Conservation (phyloP, 1,140 invertebrate genomes). For the Eulimnadia texana region DNA sequence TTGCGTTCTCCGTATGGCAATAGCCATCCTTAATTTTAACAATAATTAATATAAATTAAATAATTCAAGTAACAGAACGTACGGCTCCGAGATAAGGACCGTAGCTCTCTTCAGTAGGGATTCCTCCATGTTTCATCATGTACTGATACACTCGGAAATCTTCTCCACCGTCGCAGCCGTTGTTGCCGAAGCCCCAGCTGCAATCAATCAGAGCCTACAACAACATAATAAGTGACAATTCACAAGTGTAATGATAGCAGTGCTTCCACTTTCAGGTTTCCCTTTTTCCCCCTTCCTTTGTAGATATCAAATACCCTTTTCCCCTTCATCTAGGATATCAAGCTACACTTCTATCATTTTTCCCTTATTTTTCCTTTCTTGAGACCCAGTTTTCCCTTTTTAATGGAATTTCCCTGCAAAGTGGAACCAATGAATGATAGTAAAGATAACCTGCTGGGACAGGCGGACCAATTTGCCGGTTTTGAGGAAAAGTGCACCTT, state of each 20-base stretch:
- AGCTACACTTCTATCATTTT: no score
- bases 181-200: slow-evolving; percentile 90
- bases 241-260: no score
- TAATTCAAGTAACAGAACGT: slow-evolving; percentile 4
- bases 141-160: slow-evolving; percentile 75
- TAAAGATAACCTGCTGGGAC: slow-evolving; percentile 53
- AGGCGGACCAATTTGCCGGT: slow-evolving; percentile 63
- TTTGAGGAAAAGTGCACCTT: slow-evolving; percentile 78
- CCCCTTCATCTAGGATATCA: no score
- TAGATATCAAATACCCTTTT: no score
- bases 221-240: slow-evolving; percentile 18
- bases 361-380: no score
- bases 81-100: slow-evolving; percentile 75
- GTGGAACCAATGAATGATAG: not conserved
- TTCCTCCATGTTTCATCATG: slow-evolving; percentile 78
- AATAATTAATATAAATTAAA: slow-evolving; percentile 12
- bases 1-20: slow-evolving; percentile 65
- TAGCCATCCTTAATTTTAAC: slow-evolving; percentile 54
- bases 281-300: no score
- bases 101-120: slow-evolving; percentile 78
- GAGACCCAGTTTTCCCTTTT: no score
- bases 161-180: slow-evolving; percentile 67
- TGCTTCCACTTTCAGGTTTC: no score
- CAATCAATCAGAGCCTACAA: slow-evolving; percentile 77
- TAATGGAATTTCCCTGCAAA: no score